Conservation (phyloP, 2,113 vertebrate species). For the Carassius carassius region DNA sequence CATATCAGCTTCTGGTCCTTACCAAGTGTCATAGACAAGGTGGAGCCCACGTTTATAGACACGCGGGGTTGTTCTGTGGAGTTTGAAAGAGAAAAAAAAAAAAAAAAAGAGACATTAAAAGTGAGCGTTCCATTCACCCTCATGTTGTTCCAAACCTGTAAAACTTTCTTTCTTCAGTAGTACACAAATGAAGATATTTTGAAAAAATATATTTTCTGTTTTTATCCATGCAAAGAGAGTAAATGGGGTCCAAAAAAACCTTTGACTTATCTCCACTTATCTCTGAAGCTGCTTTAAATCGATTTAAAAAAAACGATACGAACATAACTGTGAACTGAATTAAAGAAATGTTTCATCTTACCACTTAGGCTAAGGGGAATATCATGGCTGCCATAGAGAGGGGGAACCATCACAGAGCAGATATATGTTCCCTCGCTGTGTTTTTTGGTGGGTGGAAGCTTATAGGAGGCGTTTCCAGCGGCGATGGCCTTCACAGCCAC, state of each 20-base stretch:
- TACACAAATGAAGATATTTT: not conserved
- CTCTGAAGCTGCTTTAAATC: not conserved
- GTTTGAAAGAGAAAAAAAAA: not conserved
- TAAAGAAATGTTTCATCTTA: slow-evolving; percentile 56
- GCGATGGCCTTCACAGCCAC: slow-evolving; percentile 59
- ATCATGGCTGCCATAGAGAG: slow-evolving; percentile 63
- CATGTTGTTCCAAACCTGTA: not conserved
- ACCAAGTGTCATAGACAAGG: slow-evolving; percentile 64
- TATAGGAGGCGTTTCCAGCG: slow-evolving; percentile 70
- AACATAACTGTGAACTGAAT: not conserved
- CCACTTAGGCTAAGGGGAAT: slow-evolving; percentile 70
- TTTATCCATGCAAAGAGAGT: not conserved
- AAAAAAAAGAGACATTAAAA: not conserved
- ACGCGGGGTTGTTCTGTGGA: slow-evolving; percentile 73
- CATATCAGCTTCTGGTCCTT: slow-evolving; percentile 72
- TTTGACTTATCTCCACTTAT: not conserved
- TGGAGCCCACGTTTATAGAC: slow-evolving; percentile 59
- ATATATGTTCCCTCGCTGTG: slow-evolving; percentile 67
- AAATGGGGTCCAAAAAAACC: not conserved
- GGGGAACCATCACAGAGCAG: slow-evolving; percentile 66
- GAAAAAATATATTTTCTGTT: not conserved
- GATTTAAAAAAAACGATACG: not conserved
- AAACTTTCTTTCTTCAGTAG: not conserved
- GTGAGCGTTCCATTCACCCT: not conserved
- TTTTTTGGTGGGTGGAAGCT: slow-evolving; percentile 54